These are phyloP conservation scores for Eumacrocentrus americanus DNA, from an alignment of 2,888 invertebrate genomes.

Conservation along the genomic window DNA sequence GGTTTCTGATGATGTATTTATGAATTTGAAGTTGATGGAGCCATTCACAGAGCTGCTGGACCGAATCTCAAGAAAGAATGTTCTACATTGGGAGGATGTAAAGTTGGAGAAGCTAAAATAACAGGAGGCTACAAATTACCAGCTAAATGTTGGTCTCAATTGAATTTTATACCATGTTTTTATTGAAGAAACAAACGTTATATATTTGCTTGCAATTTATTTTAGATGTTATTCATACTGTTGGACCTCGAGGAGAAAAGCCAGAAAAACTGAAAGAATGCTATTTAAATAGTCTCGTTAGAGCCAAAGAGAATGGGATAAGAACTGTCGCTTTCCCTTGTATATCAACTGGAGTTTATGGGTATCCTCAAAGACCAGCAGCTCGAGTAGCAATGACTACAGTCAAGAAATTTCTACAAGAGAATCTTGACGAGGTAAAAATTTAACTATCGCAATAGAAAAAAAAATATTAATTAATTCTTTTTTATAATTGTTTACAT, in stretches of 20 bases:
- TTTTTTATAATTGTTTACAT: background rate
- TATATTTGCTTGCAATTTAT: slow-evolving; percentile 2
- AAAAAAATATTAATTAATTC: slow-evolving; percentile 1
- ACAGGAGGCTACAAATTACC: slow-evolving; percentile 84
- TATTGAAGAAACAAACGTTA: background rate
- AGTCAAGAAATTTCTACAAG: slow-evolving; percentile 69
- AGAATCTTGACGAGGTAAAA: slow-evolving; percentile 62
- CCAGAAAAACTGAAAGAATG: slow-evolving; percentile 70
- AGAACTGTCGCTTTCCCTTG: slow-evolving; percentile 84
- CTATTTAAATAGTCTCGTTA: slow-evolving; percentile 72
- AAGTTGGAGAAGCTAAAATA: slow-evolving; percentile 82
- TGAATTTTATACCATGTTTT: background rate
- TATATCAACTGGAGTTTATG: slow-evolving; percentile 90
- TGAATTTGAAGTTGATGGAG: slow-evolving; percentile 76
- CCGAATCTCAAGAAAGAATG: slow-evolving; percentile 74
- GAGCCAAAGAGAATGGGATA: slow-evolving; percentile 66
- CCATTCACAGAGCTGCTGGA: slow-evolving; percentile 85
- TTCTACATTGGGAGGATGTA: slow-evolving; percentile 73
- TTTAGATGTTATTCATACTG: slow-evolving; percentile 92
- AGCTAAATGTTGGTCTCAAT: slow-evolving; percentile 75
- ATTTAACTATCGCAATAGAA: too few species aligned
- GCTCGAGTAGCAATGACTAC: slow-evolving; percentile 75
- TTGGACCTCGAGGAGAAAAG: slow-evolving; percentile 81
- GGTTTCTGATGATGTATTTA: background rate
- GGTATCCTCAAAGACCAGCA: slow-evolving; percentile 81